A percentile compares a stretch with the other conserved stretches of the same genome.
Conservation (phyloP, 2,797 vertebrate species). For the Halcyon smyrnensis region DNA sequence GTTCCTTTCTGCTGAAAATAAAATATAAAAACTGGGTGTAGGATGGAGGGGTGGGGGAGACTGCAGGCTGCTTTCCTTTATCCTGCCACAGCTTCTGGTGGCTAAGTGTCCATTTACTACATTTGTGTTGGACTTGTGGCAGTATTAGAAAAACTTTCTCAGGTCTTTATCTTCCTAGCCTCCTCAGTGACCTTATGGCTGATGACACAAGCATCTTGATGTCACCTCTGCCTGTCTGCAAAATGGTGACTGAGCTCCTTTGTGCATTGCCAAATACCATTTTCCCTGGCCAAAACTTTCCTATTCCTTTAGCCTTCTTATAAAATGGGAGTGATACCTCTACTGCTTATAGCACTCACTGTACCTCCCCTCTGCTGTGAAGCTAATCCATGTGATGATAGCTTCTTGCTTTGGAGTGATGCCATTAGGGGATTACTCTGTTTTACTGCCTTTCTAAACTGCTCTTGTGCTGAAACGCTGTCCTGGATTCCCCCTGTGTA, state of each 20-base stretch:
- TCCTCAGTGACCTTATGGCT: not conserved
- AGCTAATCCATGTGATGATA: not conserved
- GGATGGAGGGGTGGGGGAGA: not conserved
- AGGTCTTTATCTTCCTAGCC: not conserved
- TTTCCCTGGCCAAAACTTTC: not conserved
- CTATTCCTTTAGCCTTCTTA: not conserved
- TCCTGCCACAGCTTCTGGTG: not conserved
- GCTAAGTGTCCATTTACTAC: not conserved
- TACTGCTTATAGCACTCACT: not conserved
- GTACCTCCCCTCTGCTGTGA: not conserved
- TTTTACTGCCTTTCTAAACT: slow-evolving; percentile 13
- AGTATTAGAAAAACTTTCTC: not conserved
- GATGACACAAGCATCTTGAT: not conserved
- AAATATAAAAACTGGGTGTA: not conserved
- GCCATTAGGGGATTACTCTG: slow-evolving; percentile 6
- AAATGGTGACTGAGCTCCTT: not conserved
- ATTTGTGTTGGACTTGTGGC: not conserved
- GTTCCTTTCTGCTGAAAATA: not conserved
- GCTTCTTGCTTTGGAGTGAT: slow-evolving; percentile 8
- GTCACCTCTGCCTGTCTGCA: not conserved
- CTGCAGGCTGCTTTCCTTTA: not conserved
- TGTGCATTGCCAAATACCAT: not conserved
- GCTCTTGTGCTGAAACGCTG: not conserved
- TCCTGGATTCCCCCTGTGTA: slow-evolving; percentile 39
- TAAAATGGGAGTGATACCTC: not conserved